Evolutionary conservation across 2,113 vertebrate genomes (phyloP), one percentile per base, ranked within the genome.

Genomic region (Cnemophilus loriae): DNA sequence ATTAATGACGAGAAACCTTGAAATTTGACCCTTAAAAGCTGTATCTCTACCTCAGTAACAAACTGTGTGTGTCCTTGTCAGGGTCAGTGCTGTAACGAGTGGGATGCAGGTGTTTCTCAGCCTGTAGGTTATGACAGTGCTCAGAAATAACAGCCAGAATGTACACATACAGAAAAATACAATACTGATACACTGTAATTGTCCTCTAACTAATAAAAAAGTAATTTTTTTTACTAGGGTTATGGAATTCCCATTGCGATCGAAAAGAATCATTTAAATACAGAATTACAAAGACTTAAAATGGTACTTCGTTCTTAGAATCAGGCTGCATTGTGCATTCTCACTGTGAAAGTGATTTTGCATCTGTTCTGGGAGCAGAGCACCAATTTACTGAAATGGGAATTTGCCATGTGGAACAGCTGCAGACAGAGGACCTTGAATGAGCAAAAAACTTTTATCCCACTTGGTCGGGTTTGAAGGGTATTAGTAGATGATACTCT

Each of bases 391-490:
- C 67, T 92, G 90, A 74, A 75, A 90, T 52, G 85, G 65, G 88
- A 88, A n/a, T 90, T 86, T 71, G 79, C 92, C 37, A 52, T 64
- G 75, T 91, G 79, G 69, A 96, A 71, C 92, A 96, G 95, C 90
- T 96, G 87, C 85, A 64, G 50, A 46, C 24, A 50, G 63, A 87
- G 87, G 79, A 84, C 75, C 63, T 92, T 83, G 82, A 90, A 78
- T 33, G 77, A 80, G 64, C 44, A 79, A 47, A 93, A 91, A 91
- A 47, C 35, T 77, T 87, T 24, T 0, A 1, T n/a, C 47, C 42
- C 44, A 11, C n/a, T 82, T 76, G 53, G 42, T 83, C 12, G 50
- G 46, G 18, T 90, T 63, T 65, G n/a, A 83, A 69, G 47, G 32
- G 18, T 14, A 1, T 49, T 50, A 60, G 28, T 20, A 30, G 59